phyloP scores from a whole-genome alignment of 2,888 invertebrate genomes.

The Torymus texanus region DNA sequence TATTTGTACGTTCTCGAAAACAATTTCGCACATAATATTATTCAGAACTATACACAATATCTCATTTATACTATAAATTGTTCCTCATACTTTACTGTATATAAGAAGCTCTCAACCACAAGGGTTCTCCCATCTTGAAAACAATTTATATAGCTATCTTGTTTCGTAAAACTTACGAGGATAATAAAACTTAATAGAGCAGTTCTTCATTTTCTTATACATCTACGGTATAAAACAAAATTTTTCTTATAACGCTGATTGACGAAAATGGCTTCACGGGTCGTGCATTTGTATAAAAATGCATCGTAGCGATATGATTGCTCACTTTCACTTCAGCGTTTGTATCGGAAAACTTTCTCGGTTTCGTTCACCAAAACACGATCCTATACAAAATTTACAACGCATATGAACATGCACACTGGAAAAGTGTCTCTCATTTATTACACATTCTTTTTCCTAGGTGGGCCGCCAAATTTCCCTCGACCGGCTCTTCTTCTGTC shows the following conservation, averaged over 20 bases:
- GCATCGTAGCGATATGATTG: constrained; percentile 9
- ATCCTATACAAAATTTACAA: constrained; percentile 50
- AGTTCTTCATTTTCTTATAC: constrained; percentile 33
- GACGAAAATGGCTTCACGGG: constrained; percentile 21
- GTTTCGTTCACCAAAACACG: constrained; percentile 1
- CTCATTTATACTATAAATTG: constrained; percentile 31
- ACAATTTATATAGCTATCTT: constrained; percentile 37
- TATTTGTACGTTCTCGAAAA: constrained; percentile 20
- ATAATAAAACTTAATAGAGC: constrained; percentile 42
- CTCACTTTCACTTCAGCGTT: constrained; percentile 2
- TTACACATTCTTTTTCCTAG: constrained; percentile 43
- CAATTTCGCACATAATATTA: constrained; percentile 26
- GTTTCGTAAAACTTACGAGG: constrained; percentile 40
- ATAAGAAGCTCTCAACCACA: constrained; percentile 29
- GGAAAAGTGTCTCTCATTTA: background rate
- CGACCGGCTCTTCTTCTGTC: constrained; percentile 47
- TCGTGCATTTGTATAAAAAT: constrained; percentile 35
- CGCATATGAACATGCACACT: constrained; percentile 22
- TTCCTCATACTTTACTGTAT: constrained; percentile 21
- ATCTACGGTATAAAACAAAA: constrained; percentile 39
- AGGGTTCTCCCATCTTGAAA: constrained; percentile 28
- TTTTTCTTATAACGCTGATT: constrained; percentile 28
- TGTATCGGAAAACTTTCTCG: constrained; percentile 7
- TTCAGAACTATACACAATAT: constrained; percentile 43
- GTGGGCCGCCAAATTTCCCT: constrained; percentile 51